Evolutionary conservation across 92 coral and sea anemone genomes (phyloP), one percentile per base, ranked within the genome.

Genomic region (Siderastrea radians): DNA sequence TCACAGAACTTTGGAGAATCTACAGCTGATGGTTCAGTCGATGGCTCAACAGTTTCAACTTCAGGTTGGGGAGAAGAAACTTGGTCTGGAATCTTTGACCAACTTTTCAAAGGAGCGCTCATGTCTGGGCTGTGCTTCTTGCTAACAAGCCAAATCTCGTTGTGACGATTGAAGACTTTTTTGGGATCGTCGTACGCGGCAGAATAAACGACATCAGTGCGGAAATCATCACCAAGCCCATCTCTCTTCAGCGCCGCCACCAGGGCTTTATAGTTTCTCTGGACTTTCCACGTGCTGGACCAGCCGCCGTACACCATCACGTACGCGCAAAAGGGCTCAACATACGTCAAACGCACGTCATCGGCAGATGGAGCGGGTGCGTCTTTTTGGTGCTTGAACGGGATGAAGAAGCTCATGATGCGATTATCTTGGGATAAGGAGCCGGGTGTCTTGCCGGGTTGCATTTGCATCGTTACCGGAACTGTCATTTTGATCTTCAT

Each of bases 111-210:
- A 26, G 38, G 38, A 26, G 38, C 38, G 38, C 38, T 26, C 38
- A 26, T 26, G 38, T 26, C 38, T 26, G 81, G 81, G 53, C 54
- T 77, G 15, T 77, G 81, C 50, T 16, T 80, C 49, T 90, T 95
- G 85, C 78, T 87, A 57, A 95, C 74, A 45, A 95, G 86, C 98
- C 98, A 93, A 79, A 95, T 88, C 49, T 95, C 96, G 77, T 93
- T 95, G 51, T 89, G 93, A 12, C 94, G 89, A 62, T 93, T 69
- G 26, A 52, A 75, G 26, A 88, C 11, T 19, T 72, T 58, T 46
- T 74, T 85, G 11, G 98, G 98, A 8, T 79, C 74, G 63, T 90
- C 91, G 68, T 95, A 95, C 5, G 92, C 91, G 17, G 91, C 98
- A 48, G 85, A 77, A 55, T 44, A 95, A 59, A 90, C 81, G 68